These are phyloP conservation scores for Hippocampus kuda DNA, from an alignment of 2,797 vertebrate species.

Conservation along the genomic window DNA sequence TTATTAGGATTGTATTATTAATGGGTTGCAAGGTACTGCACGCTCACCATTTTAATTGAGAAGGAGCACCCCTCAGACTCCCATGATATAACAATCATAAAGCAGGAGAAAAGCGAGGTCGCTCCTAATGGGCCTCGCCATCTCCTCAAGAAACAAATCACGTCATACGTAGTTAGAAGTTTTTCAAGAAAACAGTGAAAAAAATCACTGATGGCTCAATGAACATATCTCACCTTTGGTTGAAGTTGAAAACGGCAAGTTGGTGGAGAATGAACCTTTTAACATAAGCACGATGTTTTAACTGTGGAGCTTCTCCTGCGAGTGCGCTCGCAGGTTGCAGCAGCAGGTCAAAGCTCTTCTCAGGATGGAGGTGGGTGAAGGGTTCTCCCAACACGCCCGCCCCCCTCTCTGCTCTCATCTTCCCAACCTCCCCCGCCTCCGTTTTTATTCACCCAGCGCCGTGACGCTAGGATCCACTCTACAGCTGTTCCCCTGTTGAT, in stretches of 20 bases:
- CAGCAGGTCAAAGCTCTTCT: conserved; percentile 35
- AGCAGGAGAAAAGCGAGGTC: neutral
- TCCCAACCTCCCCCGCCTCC: conserved; percentile 7
- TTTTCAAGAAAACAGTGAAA: neutral
- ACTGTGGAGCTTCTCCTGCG: conserved; percentile 20
- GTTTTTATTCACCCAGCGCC: conserved; percentile 39
- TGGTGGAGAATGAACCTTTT: conserved; percentile 18
- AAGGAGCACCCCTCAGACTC: no score
- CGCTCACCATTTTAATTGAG: neutral
- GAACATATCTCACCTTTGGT: neutral
- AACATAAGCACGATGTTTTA: conserved; percentile 42
- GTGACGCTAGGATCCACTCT: conserved; percentile 49
- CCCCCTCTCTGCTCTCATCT: conserved; percentile 5
- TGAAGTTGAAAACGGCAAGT: neutral
- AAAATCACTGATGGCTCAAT: neutral
- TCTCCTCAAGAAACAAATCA: no score
- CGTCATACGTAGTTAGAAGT: neutral
- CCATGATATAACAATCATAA: neutral
- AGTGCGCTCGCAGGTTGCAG: conserved; percentile 37
- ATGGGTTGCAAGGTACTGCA: neutral
- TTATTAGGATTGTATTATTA: neutral
- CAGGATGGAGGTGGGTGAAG: conserved; percentile 18
- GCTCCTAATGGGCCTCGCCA: no score
- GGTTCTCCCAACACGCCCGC: conserved; percentile 17
- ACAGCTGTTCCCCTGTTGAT: conserved; percentile 68